Base-by-base conservation (phyloP, 64 coral and sea anemone genomes). In the Dendronephthya gigantea region DNA sequence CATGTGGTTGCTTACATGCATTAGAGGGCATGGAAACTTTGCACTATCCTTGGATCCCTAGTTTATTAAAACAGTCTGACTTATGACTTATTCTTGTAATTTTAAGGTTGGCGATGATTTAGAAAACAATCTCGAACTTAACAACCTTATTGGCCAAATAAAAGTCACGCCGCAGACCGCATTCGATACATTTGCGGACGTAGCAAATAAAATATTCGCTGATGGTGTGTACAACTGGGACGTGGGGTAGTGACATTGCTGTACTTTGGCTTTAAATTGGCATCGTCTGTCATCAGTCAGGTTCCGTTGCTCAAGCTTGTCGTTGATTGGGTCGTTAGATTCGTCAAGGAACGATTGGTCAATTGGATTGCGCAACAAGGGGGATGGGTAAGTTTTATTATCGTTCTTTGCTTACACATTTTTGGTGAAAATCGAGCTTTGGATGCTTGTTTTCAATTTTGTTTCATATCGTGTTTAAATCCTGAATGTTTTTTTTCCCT, bases 251-350 rank as follows among this genome's bases (percentile, higher is more conserved):
- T 97, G 11, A 97, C 94, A 7, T 39, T 97, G 27, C 91, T 97
- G 38, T 97, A 97, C 62, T 97, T 97, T 90, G 94, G 94, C 27
- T 97, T 93, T 84, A 97, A 97, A 84, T 50, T 97, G 37, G 94
- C 94, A 25, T 11, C 90, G 14, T 84, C 87, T 82, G 94, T 98
- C 23, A 50, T 93, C 17, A 93, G 87, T 38, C 55, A 98, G 40
- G 74, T 98, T 14, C 95, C 95, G 4, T 72, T 98, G 0, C 76
- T 98, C 22, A 93, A 91, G 65, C 90, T 98, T 88, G 91, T 98
- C 1, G 83, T 98, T 85, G 82, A 93, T 19, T 98, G 95, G 95
- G 27, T 98, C 0, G 89, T 91, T 5, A 87, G 91, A 29, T 98
- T 98, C 39, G 90, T 98, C 41, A 98, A 92, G 39, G 95, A 98